A percentile compares a stretch with the other conserved stretches of the same genome.
These are phyloP conservation scores for Agrochola lychnidis DNA, from an alignment of 2,888 invertebrate genomes.

Conservation along the genomic window DNA sequence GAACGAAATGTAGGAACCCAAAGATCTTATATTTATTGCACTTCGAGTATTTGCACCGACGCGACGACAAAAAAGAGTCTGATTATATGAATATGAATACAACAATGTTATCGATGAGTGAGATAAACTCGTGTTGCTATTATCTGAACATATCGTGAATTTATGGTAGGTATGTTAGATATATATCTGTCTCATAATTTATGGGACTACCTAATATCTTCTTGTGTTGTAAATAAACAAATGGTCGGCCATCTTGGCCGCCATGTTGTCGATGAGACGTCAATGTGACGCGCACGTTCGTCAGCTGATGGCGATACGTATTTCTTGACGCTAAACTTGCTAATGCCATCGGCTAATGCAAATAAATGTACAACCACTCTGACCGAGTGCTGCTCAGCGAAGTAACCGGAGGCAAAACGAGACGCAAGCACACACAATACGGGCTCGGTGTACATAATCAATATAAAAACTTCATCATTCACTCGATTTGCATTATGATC, in stretches of 20 bases:
- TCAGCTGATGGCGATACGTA: constrained; percentile 81
- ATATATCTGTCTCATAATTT: constrained; percentile 50
- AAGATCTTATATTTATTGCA: neutral
- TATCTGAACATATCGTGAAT: constrained; percentile 36
- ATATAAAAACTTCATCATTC: constrained; percentile 55
- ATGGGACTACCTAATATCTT: constrained; percentile 53
- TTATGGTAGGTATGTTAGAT: constrained; percentile 28
- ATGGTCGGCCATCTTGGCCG: constrained; percentile 81
- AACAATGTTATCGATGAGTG: constrained; percentile 45
- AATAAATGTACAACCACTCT: constrained; percentile 41
- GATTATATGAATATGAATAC: constrained; percentile 24
- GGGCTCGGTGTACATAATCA: constrained; percentile 27
- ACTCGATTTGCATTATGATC: constrained; percentile 64
- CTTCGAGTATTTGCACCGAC: neutral
- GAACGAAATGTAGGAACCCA: neutral
- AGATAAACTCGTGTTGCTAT: constrained; percentile 36
- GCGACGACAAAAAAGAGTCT: constrained; percentile 8
- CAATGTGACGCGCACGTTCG: constrained; percentile 79
- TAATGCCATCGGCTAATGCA: constrained; percentile 42
- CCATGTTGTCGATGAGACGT: constrained; percentile 83
- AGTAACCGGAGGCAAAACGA: constrained; percentile 30
- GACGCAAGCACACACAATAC: constrained; percentile 20
- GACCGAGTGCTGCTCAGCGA: constrained; percentile 31
- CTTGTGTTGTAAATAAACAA: constrained; percentile 84
- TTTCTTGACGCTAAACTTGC: constrained; percentile 59